Conservation (phyloP, 2,113 vertebrate genomes). For the Stegostoma tigrinum region DNA sequence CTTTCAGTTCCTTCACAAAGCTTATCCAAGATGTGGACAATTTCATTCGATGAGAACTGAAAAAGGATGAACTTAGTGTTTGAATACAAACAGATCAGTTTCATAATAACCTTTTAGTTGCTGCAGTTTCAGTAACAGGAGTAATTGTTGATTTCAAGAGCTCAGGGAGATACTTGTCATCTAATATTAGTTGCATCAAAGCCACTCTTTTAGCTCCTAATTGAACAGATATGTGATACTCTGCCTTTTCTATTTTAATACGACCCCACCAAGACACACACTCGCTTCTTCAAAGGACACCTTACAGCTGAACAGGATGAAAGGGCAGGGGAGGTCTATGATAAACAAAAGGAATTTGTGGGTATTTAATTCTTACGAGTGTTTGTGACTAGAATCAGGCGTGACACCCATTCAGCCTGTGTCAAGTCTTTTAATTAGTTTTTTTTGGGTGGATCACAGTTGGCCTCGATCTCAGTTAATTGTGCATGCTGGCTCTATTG, state of each 20-base stretch:
- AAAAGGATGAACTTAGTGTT: not conserved
- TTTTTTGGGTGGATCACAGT: no score
- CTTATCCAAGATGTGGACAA: no score
- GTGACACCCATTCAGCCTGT: no score
- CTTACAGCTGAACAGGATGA: not conserved
- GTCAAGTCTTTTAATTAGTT: no score
- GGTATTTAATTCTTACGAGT: no score
- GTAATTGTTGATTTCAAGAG: not conserved
- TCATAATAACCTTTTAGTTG: conserved; percentile 10
- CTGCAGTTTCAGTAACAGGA: not conserved
- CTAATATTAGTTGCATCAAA: not conserved
- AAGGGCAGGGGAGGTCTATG: not conserved
- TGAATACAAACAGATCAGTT: not conserved
- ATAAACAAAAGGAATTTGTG: not conserved
- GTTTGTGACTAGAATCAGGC: no score
- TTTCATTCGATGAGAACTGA: not conserved
- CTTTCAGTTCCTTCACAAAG: not conserved
- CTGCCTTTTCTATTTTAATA: not conserved
- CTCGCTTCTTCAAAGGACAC: not conserved
- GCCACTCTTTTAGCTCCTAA: not conserved
- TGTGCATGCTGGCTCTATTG: no score
- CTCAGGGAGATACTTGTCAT: not conserved
- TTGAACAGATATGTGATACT: conserved; percentile 7
- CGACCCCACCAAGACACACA: not conserved
- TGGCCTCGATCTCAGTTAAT: no score